Conservation (phyloP, 2,113 vertebrate genomes). For the Dasyurus viverrinus region DNA sequence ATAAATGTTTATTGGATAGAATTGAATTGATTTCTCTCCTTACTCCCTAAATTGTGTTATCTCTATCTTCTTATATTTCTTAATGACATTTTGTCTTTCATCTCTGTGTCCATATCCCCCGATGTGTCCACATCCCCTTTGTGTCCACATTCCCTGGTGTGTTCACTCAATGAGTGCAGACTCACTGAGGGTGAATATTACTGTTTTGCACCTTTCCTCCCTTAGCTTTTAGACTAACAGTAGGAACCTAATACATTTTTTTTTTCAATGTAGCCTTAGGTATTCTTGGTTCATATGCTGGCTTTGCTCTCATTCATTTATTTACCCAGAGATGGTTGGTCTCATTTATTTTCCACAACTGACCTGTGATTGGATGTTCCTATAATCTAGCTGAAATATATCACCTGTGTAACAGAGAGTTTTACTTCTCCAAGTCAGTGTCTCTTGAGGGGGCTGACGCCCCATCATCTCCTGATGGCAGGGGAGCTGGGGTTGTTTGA, state of each 20-base stretch:
- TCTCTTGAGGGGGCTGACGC: not conserved
- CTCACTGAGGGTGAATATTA: not conserved
- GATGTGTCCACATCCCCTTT: too few relatives aligned
- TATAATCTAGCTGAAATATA: not conserved
- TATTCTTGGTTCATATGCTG: not conserved
- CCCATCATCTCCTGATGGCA: not conserved
- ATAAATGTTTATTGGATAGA: not conserved
- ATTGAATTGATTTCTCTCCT: not conserved
- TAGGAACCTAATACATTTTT: not conserved
- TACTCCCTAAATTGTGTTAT: not conserved
- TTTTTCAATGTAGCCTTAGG: not conserved
- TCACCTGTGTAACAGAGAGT: not conserved
- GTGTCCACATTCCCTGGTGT: not conserved
- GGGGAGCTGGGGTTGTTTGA: not conserved
- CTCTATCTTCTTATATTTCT: not conserved
- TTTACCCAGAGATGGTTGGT: not conserved
- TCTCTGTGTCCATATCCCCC: not conserved
- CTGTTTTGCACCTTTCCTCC: not conserved
- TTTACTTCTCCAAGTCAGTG: conserved; percentile 4
- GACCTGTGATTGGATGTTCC: not conserved
- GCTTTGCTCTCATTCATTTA: not conserved
- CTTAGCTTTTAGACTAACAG: not conserved
- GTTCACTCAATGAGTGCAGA: not conserved
- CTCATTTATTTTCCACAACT: not conserved
- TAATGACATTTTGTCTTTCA: not conserved